Evolutionary conservation across 2,797 vertebrate genomes (phyloP), one percentile per base, ranked within the genome.

Genomic region (Urosaurus nigricauda): DNA sequence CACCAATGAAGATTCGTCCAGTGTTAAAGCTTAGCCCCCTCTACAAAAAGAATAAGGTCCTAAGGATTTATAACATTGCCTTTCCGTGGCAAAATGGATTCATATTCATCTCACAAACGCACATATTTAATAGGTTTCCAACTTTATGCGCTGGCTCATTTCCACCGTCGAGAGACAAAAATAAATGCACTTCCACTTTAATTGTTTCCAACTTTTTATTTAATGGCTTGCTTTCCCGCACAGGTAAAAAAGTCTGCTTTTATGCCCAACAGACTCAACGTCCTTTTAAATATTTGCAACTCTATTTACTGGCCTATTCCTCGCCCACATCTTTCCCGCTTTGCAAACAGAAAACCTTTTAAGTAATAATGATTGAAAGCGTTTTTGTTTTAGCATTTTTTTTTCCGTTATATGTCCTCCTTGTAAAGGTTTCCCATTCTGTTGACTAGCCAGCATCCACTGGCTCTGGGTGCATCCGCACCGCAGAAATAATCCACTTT

Each of bases 131-230:
- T 65, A 78, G 43, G 13, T 35, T 78, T 32, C 77, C 13, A 87
- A n/a, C 32, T 53, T 80, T 51, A 70, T 6, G 8, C 24, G 65
- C 21, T 32, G 40, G 21, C 63, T 71, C 35, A 13, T 37, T 13
- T 53, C 65, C 24, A 73, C 47, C 56, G n/a, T 58, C 21, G 17
- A 19, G n/a, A 56, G 51, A 37, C 19, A 83, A 84, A 84, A 84
- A 83, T 68, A 68, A 83, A 56, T 13, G 83, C n/a, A 35, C 16
- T 19, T 24, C 26, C 21, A 58, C 5, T 58, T 24, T 35, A 35
- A 80, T 58, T 53, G 51, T 80, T 83, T 83, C 63, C 81, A 70
- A n/a, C 63, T 83, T 83, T n/a, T 9, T 70, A 47, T 68, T 83
- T 83, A 83, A 68, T 47, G 26, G 71, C 51, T 58, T 24, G n/a